These are phyloP conservation scores for Noctua comes DNA, from an alignment of 2,888 invertebrate genomes.

Conservation along the genomic window DNA sequence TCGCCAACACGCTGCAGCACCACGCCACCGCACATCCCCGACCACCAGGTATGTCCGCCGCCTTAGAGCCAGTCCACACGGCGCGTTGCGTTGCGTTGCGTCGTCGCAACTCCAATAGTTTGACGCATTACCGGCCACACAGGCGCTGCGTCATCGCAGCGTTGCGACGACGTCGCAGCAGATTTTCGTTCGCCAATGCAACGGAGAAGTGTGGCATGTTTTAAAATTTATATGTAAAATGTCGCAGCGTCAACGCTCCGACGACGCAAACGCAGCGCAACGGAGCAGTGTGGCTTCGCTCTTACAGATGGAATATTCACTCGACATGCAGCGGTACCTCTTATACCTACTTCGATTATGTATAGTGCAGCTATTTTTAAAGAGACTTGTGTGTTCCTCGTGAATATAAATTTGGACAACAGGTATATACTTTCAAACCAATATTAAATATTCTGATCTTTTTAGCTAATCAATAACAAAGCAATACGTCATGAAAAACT, in stretches of 20 bases:
- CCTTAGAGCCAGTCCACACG: too few relatives aligned
- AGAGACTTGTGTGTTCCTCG: neutral
- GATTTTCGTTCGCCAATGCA: too few relatives aligned
- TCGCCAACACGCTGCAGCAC: conserved; percentile 88
- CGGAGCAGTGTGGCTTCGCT: too few relatives aligned
- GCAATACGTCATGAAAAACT: conserved; percentile 3
- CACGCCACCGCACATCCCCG: conserved; percentile 88
- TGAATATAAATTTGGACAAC: neutral
- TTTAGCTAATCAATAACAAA: conserved; percentile 16
- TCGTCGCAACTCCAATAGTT: too few relatives aligned
- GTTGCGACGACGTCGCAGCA: too few relatives aligned
- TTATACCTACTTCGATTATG: neutral
- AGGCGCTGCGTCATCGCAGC: too few relatives aligned
- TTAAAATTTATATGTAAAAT: too few relatives aligned
- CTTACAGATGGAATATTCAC: neutral
- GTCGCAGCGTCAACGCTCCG: too few relatives aligned
- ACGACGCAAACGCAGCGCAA: too few relatives aligned
- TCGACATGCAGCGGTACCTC: conserved; percentile 29
- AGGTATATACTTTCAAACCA: neutral
- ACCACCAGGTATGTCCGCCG: conserved; percentile 81
- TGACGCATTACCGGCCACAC: too few relatives aligned
- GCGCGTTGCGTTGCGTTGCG: too few relatives aligned
- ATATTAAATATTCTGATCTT: conserved; percentile 8
- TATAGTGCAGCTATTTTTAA: neutral
- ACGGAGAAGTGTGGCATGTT: too few relatives aligned